phyloP scores from a whole-genome alignment of 2,113 vertebrate genomes.

The Rhinichthys klamathensis region DNA sequence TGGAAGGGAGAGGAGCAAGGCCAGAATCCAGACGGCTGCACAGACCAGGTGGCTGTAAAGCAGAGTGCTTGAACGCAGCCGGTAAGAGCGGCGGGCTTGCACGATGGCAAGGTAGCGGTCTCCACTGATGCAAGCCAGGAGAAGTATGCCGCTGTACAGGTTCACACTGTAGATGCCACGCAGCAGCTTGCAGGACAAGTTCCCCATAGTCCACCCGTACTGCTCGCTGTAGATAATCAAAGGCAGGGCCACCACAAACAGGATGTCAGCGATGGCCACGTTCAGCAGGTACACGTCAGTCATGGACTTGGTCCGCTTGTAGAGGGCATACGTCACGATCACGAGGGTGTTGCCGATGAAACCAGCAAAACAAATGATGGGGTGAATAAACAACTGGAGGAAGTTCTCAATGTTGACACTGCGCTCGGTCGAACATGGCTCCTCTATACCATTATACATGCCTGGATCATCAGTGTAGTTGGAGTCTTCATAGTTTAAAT shows the following conservation, averaged over 20 bases:
- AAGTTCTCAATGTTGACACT: not conserved
- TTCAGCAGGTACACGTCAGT: constrained; percentile 91
- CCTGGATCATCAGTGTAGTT: not conserved
- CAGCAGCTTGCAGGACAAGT: constrained; percentile 81
- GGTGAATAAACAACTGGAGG: constrained; percentile 75
- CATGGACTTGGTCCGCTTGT: constrained; percentile 86
- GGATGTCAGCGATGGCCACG: constrained; percentile 87
- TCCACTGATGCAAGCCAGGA: constrained; percentile 86
- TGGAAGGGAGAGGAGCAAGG: constrained; percentile 78
- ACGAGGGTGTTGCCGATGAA: constrained; percentile 87
- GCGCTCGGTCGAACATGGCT: not conserved
- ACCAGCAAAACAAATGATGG: constrained; percentile 82
- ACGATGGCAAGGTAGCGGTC: constrained; percentile 93
- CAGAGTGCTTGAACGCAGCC: constrained; percentile 75
- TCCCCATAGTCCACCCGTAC: constrained; percentile 78
- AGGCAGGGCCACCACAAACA: constrained; percentile 85
- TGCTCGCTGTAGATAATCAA: constrained; percentile 82
- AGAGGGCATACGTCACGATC: constrained; percentile 84
- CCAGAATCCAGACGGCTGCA: constrained; percentile 75
- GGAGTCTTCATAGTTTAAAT: fast-evolving
- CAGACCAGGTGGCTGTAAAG: constrained; percentile 77
- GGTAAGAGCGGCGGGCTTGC: constrained; percentile 84
- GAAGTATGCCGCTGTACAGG: constrained; percentile 89
- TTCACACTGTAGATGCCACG: constrained; percentile 86
- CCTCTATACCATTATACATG: fast-evolving